phyloP scores from a whole-genome alignment of 2,113 vertebrate genomes.

The Oncorhynchus tshawytscha region DNA sequence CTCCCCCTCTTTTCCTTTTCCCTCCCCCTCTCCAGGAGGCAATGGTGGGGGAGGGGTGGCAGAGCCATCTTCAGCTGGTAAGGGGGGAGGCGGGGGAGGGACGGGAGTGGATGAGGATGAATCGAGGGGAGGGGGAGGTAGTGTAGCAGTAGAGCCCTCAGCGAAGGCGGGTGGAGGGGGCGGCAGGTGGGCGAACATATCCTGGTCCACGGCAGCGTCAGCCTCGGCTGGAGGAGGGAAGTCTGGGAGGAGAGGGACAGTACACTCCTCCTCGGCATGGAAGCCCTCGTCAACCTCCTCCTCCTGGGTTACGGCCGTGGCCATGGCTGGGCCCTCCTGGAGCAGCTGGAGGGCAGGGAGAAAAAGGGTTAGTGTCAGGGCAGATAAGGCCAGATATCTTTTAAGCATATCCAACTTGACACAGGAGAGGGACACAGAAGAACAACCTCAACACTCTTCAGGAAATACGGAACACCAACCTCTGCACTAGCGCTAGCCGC shows the following conservation, averaged over 20 bases:
- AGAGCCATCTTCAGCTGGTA: constrained; percentile 7
- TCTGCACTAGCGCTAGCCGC: constrained; percentile 25
- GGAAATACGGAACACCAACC: neutral
- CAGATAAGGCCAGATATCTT: neutral
- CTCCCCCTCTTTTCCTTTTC: constrained; percentile 34
- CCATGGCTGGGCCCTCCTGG: constrained; percentile 60
- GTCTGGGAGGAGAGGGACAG: constrained; percentile 60
- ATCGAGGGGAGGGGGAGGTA: constrained; percentile 29
- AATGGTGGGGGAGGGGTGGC: constrained; percentile 27
- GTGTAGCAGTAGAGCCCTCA: constrained; percentile 61
- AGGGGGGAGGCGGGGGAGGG: constrained; percentile 43
- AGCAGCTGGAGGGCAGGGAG: constrained; percentile 57
- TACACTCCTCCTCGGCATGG: constrained; percentile 82
- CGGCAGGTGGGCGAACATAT: constrained; percentile 71
- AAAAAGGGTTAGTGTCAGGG: constrained; percentile 5
- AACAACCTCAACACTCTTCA: neutral
- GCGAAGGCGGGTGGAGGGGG: constrained; percentile 75
- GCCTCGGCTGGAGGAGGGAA: constrained; percentile 70
- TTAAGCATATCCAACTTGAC: too few relatives aligned
- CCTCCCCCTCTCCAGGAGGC: constrained; percentile 34
- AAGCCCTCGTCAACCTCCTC: constrained; percentile 87
- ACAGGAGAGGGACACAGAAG: too few relatives aligned
- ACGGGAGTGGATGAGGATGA: neutral
- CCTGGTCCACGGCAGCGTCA: constrained; percentile 65
- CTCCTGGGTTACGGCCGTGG: constrained; percentile 67